Base-by-base conservation (phyloP, 2,113 vertebrate species). In the Cyanoliseus patagonus region DNA sequence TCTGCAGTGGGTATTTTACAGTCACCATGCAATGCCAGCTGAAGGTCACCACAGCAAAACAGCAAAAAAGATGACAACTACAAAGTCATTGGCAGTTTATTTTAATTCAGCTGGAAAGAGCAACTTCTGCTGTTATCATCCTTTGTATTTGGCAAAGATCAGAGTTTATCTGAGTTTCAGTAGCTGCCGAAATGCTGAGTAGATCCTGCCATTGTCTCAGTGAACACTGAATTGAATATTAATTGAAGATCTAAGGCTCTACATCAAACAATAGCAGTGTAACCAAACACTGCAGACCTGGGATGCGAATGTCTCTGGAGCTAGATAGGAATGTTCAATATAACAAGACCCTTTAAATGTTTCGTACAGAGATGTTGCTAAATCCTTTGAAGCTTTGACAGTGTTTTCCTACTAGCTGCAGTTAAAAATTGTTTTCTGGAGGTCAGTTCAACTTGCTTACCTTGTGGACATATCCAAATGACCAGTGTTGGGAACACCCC, bases 241-340 rank as follows among this genome's bases (percentile, higher is more conserved):
- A 97, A 97, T 94, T 86, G n/a, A 81, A 81, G 92, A 95, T 93
- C 92, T 82, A 79, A 97, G 73, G 52, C 89, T 92, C 79, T 86
- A 85, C 73, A 78, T 95, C 93, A 95, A 86, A 96, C 86, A 92
- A 41, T 6, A 68, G 77, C 88, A 73, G 41, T 23, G 49, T 79
- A 96, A 95, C 88, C 67, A 85, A 80, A 94, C 64, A 66, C 20
- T 64, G 81, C 49, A 93, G 77, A 78, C 66, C 28, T 80, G 88
- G 66, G 81, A 97, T 41, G 61, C n/a, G 41, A 91, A 74, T 67
- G 72, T 66, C 95, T 97, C 91, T 46, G 83, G 88, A 95, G 59
- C 66, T 92, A 81, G 61, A 88, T 17, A 52, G 68, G 64, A 76
- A 86, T 46, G 44, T 94, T 80, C 96, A 95, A 97, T 96, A 93